Evolutionary conservation across 1,140 invertebrate genomes (phyloP).

Genomic region (Onthophagus taurus): DNA sequence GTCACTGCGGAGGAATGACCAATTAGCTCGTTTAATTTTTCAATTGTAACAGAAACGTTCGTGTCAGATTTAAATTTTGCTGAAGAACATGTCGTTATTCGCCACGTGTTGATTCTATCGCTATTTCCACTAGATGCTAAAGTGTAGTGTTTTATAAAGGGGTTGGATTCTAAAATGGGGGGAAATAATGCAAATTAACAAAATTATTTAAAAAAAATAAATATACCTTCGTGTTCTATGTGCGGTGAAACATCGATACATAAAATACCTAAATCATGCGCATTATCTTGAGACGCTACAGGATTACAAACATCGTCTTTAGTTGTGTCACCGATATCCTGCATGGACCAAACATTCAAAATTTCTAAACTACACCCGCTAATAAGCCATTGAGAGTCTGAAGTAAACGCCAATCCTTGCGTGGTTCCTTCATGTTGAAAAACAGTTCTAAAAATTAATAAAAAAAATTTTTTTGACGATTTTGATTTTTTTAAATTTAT

Average conservation of each 20-base stretch:
- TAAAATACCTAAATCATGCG: constrained; percentile 66
- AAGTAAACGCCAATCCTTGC: constrained; percentile 51
- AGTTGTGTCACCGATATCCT: constrained; percentile 38
- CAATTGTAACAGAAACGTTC: constrained; percentile 23
- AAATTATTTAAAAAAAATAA: not conserved
- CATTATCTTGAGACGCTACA: constrained; percentile 47
- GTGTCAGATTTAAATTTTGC: constrained; percentile 24
- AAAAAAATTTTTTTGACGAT: too few species aligned
- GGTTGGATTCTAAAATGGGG: constrained; percentile 37
- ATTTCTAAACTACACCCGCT: constrained; percentile 58
- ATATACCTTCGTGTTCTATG: constrained; percentile 33
- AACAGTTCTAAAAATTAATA: constrained; percentile 44
- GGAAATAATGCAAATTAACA: constrained; percentile 6
- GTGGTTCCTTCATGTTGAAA: constrained; percentile 59
- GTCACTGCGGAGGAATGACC: constrained; percentile 47
- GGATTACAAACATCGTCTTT: constrained; percentile 33
- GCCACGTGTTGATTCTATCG: constrained; percentile 65
- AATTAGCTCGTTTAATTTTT: constrained; percentile 21
- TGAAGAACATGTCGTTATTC: constrained; percentile 39
- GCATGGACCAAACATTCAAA: constrained; percentile 53
- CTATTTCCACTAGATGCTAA: constrained; percentile 63
- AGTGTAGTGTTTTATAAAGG: constrained; percentile 43
- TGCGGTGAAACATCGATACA: constrained; percentile 51
- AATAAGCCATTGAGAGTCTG: constrained; percentile 55
- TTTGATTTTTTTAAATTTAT: too few species aligned